Evolutionary conservation across 1,140 invertebrate species (phyloP), one percentile per base, ranked within the genome.

Genomic region (Steinernema khuongi): DNA sequence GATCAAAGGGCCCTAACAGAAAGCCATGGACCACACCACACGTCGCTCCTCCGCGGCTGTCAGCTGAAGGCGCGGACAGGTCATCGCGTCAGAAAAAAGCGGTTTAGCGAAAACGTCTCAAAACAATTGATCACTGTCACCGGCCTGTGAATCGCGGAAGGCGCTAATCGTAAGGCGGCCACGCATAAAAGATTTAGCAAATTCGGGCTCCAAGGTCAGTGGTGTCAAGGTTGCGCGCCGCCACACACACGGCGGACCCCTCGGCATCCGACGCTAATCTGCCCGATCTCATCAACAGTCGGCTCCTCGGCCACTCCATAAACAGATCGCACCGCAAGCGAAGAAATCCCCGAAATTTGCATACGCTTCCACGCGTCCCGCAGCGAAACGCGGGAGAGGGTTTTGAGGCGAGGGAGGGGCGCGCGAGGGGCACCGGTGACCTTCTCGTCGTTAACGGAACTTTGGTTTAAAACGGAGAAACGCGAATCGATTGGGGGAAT

Each of bases 161-260:
- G 36, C 36, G 7, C 36, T n/a, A 41, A 41, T 41, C 36, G n/a
- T n/a, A 41, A n/a, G 7, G 36, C 36, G 36, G 36, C 36, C 36
- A n/a, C 7, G 36, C 36, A 41, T 41, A 41, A n/a, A 60, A 60
- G 50, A 60, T 60, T 60, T 60, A 60, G 50, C 50, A 60, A 60
- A 60, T 60, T 60, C 50, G 50, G 4, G 14, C 50, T 4, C 22
- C 50, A 60, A 60, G 50, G 50, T 60, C 50, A 60, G 50, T 60
- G 50, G 19, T 60, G 50, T 60, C 50, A 60, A 60, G 50, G 50
- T 60, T 60, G 50, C 50, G 4, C 22, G 50, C 11, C 50, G 22
- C 22, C 50, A 22, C 22, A 26, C 50, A 60, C 11, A 22, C 50
- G 26, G 19, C 26, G 26, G 7, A 60, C 4, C 4, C 50, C 7